Evolutionary conservation across 2,888 invertebrate species (phyloP), one percentile per base, ranked within the genome.

Genomic region (Idaea straminata): DNA sequence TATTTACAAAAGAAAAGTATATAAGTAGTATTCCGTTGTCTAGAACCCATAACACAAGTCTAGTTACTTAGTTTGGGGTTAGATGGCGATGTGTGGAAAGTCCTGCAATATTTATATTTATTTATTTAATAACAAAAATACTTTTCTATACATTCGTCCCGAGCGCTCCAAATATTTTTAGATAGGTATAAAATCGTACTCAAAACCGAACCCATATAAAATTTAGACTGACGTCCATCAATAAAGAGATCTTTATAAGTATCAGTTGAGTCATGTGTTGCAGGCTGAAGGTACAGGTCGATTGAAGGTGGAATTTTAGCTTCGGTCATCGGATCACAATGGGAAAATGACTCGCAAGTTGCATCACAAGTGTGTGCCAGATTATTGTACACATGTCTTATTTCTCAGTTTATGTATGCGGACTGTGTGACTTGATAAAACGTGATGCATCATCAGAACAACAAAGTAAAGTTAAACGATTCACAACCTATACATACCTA

Each of bases 201-300:
- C 47, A 47, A 47, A 47, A 47, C 47, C 47, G 13, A 47, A 47
- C 47, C 47, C 63, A 61, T 61, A 63, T 66, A 74, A 73, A 73
- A 70, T 69, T 75, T 77, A 67, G 70, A 64, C 70, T 69, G 73
- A 72, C 70, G 74, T 73, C 71, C 75, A 74, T 75, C 73, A 73
- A 70, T 72, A 47, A 47, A 47, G 3, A 13, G 47, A 47, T 47
- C 47, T 10, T 4, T 47, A 47, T 47, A 47, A 47, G 10, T 7
- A 47, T 13, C 7, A 13, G 47, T 47, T 47, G 47, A 47, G 10
- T 5, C 47, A 47, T 10, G 10, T 7, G 47, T 10, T 47, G 47
- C 13, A 47, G 47, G 47, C 47, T 47, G 47, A 47, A 47, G 47
- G 47, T 47, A 47, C 13, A 47, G 47, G 47, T 5, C 47, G 47